These are phyloP conservation scores for Nephila pilipes DNA, from an alignment of 1,140 invertebrate genomes.

Conservation along the genomic window DNA sequence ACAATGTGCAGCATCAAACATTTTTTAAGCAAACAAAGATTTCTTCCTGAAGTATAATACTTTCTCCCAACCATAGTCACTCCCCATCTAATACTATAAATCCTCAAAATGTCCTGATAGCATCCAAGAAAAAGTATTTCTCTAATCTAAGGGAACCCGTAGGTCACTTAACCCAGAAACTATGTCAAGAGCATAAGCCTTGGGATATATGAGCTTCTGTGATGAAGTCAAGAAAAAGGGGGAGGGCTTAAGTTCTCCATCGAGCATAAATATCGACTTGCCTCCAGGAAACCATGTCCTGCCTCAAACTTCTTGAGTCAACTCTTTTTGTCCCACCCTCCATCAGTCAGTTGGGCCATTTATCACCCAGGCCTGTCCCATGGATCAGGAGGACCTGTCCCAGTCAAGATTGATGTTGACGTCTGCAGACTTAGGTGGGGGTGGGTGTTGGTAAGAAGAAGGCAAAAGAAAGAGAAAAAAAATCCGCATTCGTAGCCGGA, in stretches of 20 bases:
- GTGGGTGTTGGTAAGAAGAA: too few relatives aligned
- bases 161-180: conserved; percentile 3
- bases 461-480: background rate
- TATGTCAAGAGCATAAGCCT: conserved; percentile 15
- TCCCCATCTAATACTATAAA: background rate
- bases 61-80: background rate
- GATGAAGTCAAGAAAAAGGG: background rate
- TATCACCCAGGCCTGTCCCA: conserved; percentile 44
- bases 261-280: conserved; percentile 37
- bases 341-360: conserved; percentile 20
- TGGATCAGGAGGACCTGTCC: conserved; percentile 39
- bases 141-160: background rate
- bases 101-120: background rate
- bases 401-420: conserved; percentile 49
- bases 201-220: background rate
- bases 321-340: conserved; percentile 43
- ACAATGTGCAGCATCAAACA: background rate
- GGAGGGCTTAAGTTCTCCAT: background rate
- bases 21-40: background rate
- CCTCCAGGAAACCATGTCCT: background rate
- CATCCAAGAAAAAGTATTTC: background rate
- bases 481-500: conserved; percentile 36
- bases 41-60: background rate
- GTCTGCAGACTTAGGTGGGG: background rate
- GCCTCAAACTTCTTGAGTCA: conserved; percentile 13